Evolutionary conservation across 2,888 invertebrate species (phyloP), one percentile per base, ranked within the genome.

Genomic region (Lasius fuliginosus): DNA sequence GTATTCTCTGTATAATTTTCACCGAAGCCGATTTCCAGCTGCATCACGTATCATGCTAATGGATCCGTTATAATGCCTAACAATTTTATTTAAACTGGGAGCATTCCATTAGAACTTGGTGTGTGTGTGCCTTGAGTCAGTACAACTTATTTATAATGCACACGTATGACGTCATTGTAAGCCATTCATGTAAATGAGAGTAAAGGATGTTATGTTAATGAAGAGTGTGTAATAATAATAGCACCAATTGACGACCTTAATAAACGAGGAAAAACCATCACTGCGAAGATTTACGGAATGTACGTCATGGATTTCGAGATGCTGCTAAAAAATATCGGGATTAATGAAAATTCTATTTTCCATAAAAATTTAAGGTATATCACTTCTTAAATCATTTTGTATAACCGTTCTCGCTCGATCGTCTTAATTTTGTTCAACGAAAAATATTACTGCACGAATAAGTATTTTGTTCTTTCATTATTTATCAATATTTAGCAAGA

Each of bases 161-260:
- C 40, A 23, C 36, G 8, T 15, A 15, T 40, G 42, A 75, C 27
- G 30, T 58, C 30, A 46, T 56, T 15, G 27, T 46, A 56, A 23
- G 9, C 18, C 56, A 46, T 75, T 46, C 30, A 30, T 62, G 75
- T 30, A 40, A 62, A 46, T 46, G 74, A 56, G 23, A 74, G 30
- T 27, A 42, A 12, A 58, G 40, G 49, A 23, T 33, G 18, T 62
- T 62, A 23, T 53, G 40, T 4, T 53, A 53, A 65, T 23, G 65
- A 8, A n/a, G 18, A 53, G 3, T 40, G n/a, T 12, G 9, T 12
- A 12, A 23, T 65, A 65, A 65, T 40, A 65, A 65, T 65, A 65
- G 65, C 27, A 23, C 23, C 36, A 65, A 42, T 27, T 65, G n/a
- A 65, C 40, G 42, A 42, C 15, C n/a, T 42, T 42, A 65, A 65